Percentiles rank a stretch among this genome's conserved stretches.
phyloP scores from a whole-genome alignment of 2,113 vertebrate species.

The Numida meleagris region DNA sequence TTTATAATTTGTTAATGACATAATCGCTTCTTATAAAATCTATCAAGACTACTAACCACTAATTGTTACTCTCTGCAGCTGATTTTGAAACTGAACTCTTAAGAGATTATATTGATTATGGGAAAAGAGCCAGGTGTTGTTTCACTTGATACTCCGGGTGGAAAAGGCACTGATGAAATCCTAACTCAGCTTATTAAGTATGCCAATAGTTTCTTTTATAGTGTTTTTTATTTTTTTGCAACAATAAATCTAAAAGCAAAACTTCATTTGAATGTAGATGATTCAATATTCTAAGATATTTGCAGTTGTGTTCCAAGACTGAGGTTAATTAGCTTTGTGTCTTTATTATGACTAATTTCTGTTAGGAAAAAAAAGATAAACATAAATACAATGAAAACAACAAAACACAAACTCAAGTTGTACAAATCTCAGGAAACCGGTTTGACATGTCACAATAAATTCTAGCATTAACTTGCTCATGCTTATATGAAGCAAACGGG shows the following conservation, averaged over 20 bases:
- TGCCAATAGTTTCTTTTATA: not conserved
- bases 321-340: not conserved
- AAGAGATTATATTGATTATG: constrained; percentile 49
- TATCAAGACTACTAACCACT: constrained; percentile 49
- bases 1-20: constrained; percentile 73
- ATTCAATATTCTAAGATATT: not conserved
- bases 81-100: constrained; percentile 52
- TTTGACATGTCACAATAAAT: not conserved
- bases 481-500: not conserved
- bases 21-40: constrained; percentile 70
- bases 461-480: not conserved
- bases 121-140: constrained; percentile 27
- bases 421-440: not conserved
- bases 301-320: not conserved
- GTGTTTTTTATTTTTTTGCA: not conserved
- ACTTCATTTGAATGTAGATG: not conserved
- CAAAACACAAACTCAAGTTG: not conserved
- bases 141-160: not conserved
- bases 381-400: not conserved
- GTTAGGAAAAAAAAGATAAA: not conserved
- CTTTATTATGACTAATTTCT: not conserved
- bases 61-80: constrained; percentile 62
- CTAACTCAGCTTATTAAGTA: not conserved
- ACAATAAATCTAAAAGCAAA: not conserved
- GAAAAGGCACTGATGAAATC: not conserved